Percentiles rank a stretch among this genome's conserved stretches.
These are phyloP conservation scores for Sarcophaga peregrina DNA, from an alignment of 1,140 invertebrate genomes.

Conservation along the genomic window DNA sequence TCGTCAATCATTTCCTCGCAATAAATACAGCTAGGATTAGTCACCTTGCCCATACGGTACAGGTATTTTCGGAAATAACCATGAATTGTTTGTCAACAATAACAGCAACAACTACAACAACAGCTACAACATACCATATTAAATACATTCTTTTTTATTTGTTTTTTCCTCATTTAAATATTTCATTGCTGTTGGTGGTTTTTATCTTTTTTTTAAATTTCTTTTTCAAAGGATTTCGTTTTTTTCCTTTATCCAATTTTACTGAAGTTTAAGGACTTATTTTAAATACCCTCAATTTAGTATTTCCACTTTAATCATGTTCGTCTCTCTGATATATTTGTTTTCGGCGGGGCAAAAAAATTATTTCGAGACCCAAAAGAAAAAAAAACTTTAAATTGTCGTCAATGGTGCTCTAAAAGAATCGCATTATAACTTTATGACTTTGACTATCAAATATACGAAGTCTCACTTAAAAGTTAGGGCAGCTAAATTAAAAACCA, in stretches of 20 bases:
- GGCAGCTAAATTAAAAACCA: background rate
- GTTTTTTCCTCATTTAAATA: background rate
- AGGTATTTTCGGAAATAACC: too few relatives aligned
- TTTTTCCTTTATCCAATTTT: background rate
- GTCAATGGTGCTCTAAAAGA: background rate
- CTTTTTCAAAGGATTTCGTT: background rate
- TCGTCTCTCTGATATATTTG: background rate
- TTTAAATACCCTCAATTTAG: background rate
- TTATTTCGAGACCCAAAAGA: too few relatives aligned
- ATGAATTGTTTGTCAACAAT: too few relatives aligned
- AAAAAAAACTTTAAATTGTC: background rate
- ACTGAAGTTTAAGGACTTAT: background rate
- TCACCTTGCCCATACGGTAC: too few relatives aligned
- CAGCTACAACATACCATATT: background rate
- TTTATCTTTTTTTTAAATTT: constrained; percentile 16
- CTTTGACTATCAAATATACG: background rate
- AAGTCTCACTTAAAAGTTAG: background rate
- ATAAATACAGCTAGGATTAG: too few relatives aligned
- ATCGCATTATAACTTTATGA: background rate
- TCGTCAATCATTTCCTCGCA: too few relatives aligned
- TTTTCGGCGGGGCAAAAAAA: too few relatives aligned
- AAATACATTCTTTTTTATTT: background rate
- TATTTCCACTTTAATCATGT: background rate
- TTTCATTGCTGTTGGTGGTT: background rate
- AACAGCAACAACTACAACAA: background rate